Conservation (phyloP, 1,140 invertebrate species). For the Metopolophium dirhodum region DNA sequence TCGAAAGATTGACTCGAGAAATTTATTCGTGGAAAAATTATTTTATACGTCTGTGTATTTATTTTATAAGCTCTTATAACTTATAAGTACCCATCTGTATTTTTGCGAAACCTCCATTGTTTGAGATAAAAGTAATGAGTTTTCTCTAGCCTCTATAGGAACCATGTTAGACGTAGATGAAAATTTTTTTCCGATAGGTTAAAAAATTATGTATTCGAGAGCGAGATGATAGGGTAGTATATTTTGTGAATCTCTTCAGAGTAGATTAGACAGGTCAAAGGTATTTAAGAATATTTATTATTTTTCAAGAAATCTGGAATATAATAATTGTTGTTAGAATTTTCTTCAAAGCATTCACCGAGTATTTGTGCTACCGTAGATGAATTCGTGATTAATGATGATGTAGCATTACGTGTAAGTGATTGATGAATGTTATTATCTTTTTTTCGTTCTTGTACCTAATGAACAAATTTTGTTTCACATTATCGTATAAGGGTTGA, state of each 20-base stretch:
- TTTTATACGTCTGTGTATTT: background rate
- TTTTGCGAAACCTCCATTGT: background rate
- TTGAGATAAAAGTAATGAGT: background rate
- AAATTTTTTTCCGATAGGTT: background rate
- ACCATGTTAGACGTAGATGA: background rate
- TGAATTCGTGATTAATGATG: background rate
- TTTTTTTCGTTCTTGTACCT: background rate
- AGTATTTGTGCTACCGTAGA: background rate
- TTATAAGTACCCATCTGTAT: background rate
- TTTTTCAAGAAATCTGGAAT: background rate
- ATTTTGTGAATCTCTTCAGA: background rate
- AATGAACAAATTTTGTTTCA: background rate
- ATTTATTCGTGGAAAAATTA: background rate
- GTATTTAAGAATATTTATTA: background rate
- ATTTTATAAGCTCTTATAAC: background rate
- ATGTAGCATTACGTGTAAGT: too few relatives aligned
- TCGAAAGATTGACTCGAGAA: background rate
- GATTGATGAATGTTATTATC: background rate
- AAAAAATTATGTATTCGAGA: background rate
- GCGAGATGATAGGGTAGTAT: background rate
- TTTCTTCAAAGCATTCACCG: background rate
- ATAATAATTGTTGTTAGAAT: background rate
- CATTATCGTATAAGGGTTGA: background rate
- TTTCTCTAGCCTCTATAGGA: background rate
- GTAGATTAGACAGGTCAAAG: background rate